Base-by-base conservation (phyloP, 2,888 invertebrate genomes). In the Drosophila testacea region DNA sequence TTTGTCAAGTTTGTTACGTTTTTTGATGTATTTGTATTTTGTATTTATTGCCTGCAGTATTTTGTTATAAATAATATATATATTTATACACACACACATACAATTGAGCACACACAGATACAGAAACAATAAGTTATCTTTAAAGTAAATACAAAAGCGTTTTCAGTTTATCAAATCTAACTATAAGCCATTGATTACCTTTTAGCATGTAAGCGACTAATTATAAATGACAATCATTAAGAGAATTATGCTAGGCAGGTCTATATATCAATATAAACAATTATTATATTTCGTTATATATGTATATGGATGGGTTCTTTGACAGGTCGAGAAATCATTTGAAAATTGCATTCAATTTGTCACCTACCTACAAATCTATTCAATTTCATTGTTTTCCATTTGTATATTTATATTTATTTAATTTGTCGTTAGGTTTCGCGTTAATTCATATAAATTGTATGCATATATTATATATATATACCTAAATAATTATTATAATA, bases 31-130 rank as follows among this genome's bases (percentile, higher is more conserved):
- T 80, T 83, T 88, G 65, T 81, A 79, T 88, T 86, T 88, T 73
- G 85, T 80, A 85, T 83, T 88, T 88, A 88, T 74, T 90, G 90
- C 86, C 87, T 89, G 88, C 76, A 59, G 55, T 78, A 83, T 88
- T 88, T 78, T 72, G 81, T 88, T 89, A 72, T 75, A 84, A 73
- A 76, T 68, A 68, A 67, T 50, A 70, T 36, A 67, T 13, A 52
- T 34, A 64, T 36, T 46, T 54, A 42, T 34, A 54, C 22, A 60
- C 41, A 59, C 44, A 47, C 38, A 66, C 42, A 77, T 11, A 61
- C 59, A 71, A 22, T 22, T 22, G 22, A 22, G 22, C 59, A 78
- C 48, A 77, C n/a, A 61, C 55, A 71, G 60, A 67, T 38, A 62
- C 54, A 62, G 3, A 63, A 36, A 55, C 30, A 79, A 51, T 77